Evolutionary conservation across 1,140 invertebrate genomes (phyloP).

Genomic region (Drosophila trapezifrons): DNA sequence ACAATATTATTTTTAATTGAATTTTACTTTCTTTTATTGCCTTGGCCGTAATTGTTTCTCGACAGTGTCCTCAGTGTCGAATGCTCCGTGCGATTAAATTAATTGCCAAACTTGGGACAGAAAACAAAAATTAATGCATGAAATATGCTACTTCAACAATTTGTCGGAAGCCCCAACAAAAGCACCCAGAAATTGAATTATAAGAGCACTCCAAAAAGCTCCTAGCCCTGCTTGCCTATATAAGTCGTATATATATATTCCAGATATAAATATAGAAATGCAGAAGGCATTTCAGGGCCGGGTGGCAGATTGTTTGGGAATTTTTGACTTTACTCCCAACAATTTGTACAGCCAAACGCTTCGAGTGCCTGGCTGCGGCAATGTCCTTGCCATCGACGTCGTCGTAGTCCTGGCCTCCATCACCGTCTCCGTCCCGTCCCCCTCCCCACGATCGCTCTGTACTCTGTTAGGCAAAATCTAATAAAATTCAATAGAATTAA

Average conservation of each 20-base stretch:
- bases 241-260: slow-evolving; percentile 12
- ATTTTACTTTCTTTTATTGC: slow-evolving; percentile 47
- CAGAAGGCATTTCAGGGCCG: slow-evolving; percentile 38
- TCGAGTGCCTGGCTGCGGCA: slow-evolving; percentile 34
- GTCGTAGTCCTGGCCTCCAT: slow-evolving; percentile 25
- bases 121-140: slow-evolving; percentile 58
- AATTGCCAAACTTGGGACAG: slow-evolving; percentile 63
- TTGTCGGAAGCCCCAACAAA: slow-evolving; percentile 56
- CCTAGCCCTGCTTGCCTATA: slow-evolving; percentile 6
- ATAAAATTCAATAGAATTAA: slow-evolving; percentile 81
- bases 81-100: slow-evolving; percentile 58
- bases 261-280: slow-evolving; percentile 30
- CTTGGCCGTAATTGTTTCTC: slow-evolving; percentile 45
- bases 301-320: slow-evolving; percentile 25
- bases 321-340: slow-evolving; percentile 41
- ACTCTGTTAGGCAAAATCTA: slow-evolving; percentile 67
- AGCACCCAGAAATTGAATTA: slow-evolving; percentile 70
- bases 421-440: not conserved
- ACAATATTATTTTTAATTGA: slow-evolving; percentile 50
- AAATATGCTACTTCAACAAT: slow-evolving; percentile 67
- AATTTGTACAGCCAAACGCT: slow-evolving; percentile 34
- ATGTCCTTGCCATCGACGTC: slow-evolving; percentile 46
- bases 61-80: slow-evolving; percentile 42
- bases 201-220: slow-evolving; percentile 39
- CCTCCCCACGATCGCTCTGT: slow-evolving; percentile 18